Base-by-base conservation (phyloP, 2,888 invertebrate genomes). In the Rotaria socialis region DNA sequence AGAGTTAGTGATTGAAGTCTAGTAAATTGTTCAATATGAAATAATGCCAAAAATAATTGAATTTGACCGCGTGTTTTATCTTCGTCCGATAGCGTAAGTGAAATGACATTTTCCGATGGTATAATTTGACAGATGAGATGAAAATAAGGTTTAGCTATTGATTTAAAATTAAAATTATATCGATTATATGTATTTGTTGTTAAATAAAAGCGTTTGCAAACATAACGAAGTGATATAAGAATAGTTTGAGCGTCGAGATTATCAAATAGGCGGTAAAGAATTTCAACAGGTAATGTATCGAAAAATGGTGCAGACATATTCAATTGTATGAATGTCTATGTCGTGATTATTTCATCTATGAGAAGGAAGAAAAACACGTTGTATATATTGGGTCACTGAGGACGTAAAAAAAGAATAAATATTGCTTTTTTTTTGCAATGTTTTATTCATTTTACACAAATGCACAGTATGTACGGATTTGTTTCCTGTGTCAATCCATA, bases 221-320 rank as follows among this genome's bases (percentile, higher is more conserved):
- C 47, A 80, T 5, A 47, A n/a, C 80, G 47, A 47, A 80, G 16
- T 47, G 80, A 80, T 47, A 43, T 47, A 3, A 80, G 3, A 47
- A 80, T 80, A 11, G 80, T 80, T 80, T 80, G 47, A 47, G 24
- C 11, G 47, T 80, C 80, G 14, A 80, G 80, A 80, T 80, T 24
- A 80, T 80, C 47, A 4, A 80, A 11, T n/a, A 80, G 47, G 1
- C n/a, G 43, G 47, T 80, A 14, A 47, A 47, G 80, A 24, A 80
- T 47, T 47, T 80, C 80, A 47, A 80, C 14, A 5, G 80, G 80
- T n/a, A 80, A 47, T n/a, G 3, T n/a, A 11, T 80, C n/a, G n/a
- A 80, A 47, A 47, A 0, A 14, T 47, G 10, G 10, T 1, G 24
- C 11, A 47, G 67, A 67, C 67, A 67, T 67, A 35, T 35, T 35